A percentile compares a stretch with the other conserved stretches of the same genome.
Evolutionary conservation across 2,888 invertebrate species (phyloP).

Genomic region (Aporophyla nigra): DNA sequence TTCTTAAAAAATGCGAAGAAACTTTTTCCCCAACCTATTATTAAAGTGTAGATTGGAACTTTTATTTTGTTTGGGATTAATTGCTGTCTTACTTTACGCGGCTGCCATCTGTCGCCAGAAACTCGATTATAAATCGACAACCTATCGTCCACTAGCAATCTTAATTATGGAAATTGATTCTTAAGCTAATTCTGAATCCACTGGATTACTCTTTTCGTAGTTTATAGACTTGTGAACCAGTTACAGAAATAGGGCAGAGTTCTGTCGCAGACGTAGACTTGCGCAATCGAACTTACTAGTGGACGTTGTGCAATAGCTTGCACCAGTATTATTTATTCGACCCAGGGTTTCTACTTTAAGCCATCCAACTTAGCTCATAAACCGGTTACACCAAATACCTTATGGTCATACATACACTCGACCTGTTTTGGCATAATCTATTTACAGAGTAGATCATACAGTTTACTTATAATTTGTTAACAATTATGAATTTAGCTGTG

Average conservation of each 20-base stretch:
- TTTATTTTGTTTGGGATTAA: background rate
- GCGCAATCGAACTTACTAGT: slow-evolving; percentile 10
- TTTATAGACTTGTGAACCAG: background rate
- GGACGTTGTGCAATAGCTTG: background rate
- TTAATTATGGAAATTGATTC: background rate
- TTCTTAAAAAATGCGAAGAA: too few relatives aligned
- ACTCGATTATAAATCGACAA: background rate
- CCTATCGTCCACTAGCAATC: background rate
- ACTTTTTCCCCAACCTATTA: too few relatives aligned
- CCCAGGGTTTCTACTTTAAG: slow-evolving; percentile 19
- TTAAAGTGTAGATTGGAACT: too few relatives aligned
- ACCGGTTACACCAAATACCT: slow-evolving; percentile 27
- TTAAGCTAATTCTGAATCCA: background rate
- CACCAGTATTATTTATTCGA: slow-evolving; percentile 5
- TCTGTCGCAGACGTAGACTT: background rate
- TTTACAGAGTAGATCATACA: slow-evolving; percentile 58
- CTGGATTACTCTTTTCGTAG: background rate
- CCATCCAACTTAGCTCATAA: slow-evolving; percentile 36
- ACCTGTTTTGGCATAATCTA: slow-evolving; percentile 50
- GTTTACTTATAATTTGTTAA: slow-evolving; percentile 22
- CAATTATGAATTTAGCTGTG: slow-evolving; percentile 42
- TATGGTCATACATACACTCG: slow-evolving; percentile 43
- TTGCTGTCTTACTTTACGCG: background rate
- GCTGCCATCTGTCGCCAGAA: background rate
- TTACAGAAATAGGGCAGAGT: background rate